These are phyloP conservation scores for Eristalis arbustorum DNA, from an alignment of 2,888 invertebrate species.

Conservation along the genomic window DNA sequence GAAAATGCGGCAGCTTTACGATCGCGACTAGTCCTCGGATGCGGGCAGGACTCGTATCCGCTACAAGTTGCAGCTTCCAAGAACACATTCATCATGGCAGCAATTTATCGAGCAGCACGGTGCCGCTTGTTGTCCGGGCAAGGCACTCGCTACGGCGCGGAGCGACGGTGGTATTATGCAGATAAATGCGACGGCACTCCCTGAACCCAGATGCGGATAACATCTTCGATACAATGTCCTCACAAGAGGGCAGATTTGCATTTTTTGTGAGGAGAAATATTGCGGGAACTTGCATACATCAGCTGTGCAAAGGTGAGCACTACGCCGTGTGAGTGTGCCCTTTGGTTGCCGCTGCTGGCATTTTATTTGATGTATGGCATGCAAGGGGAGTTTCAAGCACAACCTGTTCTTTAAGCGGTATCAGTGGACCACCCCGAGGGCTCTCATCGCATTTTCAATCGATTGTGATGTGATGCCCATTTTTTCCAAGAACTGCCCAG, in stretches of 20 bases:
- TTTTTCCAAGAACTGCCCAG: too few species aligned
- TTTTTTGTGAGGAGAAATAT: slow-evolving; percentile 4
- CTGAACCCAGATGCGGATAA: not conserved
- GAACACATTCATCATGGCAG: slow-evolving; percentile 30
- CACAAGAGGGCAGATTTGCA: slow-evolving; percentile 1
- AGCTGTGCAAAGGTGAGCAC: slow-evolving; percentile 5
- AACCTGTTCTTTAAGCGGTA: too few species aligned
- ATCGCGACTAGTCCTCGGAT: not conserved
- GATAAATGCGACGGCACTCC: slow-evolving; percentile 17
- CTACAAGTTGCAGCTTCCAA: slow-evolving; percentile 20
- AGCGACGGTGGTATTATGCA: slow-evolving; percentile 5
- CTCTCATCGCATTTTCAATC: too few species aligned
- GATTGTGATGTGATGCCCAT: too few species aligned
- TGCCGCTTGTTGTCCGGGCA: not conserved
- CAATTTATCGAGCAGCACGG: not conserved
- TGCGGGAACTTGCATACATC: slow-evolving; percentile 19
- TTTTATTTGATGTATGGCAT: not conserved
- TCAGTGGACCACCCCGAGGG: too few species aligned
- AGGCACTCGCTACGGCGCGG: not conserved
- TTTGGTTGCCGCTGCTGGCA: slow-evolving; percentile 10
- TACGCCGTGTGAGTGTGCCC: not conserved
- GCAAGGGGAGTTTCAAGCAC: too few species aligned
- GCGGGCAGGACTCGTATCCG: not conserved
- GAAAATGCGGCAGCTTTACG: slow-evolving; percentile 7
- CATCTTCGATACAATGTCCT: slow-evolving; percentile 24